Conservation (phyloP, 1,140 invertebrate species). For the Asbolus verrucosus region DNA sequence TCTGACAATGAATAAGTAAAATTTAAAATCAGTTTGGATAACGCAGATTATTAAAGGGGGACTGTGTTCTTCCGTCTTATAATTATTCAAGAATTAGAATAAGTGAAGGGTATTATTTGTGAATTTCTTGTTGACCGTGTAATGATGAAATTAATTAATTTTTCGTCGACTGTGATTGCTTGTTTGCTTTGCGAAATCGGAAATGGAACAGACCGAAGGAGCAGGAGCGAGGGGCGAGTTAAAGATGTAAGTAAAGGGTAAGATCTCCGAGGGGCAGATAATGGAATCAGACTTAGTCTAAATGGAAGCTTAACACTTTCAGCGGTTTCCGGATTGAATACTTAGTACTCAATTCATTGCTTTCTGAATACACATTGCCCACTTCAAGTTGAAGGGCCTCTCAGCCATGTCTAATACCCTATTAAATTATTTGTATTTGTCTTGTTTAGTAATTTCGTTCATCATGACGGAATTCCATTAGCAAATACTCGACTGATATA, state of each 20-base stretch:
- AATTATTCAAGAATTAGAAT: constrained; percentile 24
- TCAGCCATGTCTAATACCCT: constrained; percentile 51
- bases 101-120: constrained; percentile 16
- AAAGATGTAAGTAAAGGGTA: constrained; percentile 55
- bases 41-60: constrained; percentile 40
- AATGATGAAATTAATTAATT: constrained; percentile 51
- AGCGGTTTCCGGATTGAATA: constrained; percentile 61
- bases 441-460: constrained; percentile 45
- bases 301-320: constrained; percentile 62
- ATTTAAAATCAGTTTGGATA: constrained; percentile 58
- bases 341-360: constrained; percentile 61
- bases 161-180: constrained; percentile 50
- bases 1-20: constrained; percentile 60
- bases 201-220: constrained; percentile 42
- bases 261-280: constrained; percentile 60
- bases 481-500: constrained; percentile 18
- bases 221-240: constrained; percentile 32
- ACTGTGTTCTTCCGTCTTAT: constrained; percentile 6
- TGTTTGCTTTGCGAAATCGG: constrained; percentile 48
- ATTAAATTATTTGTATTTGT: constrained; percentile 53
- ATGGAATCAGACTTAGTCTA: constrained; percentile 62
- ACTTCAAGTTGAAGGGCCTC: constrained; percentile 53
- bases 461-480: constrained; percentile 39
- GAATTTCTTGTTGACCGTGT: constrained; percentile 29
- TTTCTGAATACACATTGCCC: constrained; percentile 60